phyloP scores from a whole-genome alignment of 2,113 vertebrate genomes.

The Aspidoscelis tigris region DNA sequence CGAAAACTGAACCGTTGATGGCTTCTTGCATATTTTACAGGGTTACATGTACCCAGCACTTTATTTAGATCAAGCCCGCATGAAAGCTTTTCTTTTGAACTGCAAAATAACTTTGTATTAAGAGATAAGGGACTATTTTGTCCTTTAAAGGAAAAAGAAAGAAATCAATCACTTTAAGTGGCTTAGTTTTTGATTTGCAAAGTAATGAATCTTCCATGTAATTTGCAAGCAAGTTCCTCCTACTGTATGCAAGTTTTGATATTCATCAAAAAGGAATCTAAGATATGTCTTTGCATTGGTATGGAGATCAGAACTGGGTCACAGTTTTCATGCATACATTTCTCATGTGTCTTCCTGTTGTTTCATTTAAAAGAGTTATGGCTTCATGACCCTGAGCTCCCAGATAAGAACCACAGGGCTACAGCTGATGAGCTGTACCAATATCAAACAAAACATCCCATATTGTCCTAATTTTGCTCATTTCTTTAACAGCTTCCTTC shows the following conservation, averaged over 20 bases:
- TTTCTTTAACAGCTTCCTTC: conserved; percentile 30
- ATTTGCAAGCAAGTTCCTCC: neutral
- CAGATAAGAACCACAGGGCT: neutral
- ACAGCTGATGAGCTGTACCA: neutral
- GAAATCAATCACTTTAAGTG: neutral
- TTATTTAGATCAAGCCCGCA: neutral
- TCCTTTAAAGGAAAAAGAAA: neutral
- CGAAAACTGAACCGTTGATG: too few relatives aligned
- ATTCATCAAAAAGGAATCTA: conserved; percentile 1
- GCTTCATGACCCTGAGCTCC: conserved; percentile 6
- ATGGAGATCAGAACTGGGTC: neutral
- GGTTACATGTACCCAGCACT: neutral
- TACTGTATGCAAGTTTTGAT: neutral
- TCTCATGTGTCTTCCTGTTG: conserved; percentile 10
- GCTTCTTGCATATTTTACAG: neutral
- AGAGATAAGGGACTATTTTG: neutral
- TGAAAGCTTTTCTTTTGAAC: neutral
- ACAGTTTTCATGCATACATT: conserved; percentile 71
- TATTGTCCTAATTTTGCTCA: neutral
- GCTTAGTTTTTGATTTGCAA: neutral
- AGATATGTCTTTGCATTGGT: neutral
- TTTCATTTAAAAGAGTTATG: conserved; percentile 31
- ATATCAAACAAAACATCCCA: neutral
- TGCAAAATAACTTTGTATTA: neutral
- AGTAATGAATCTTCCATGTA: neutral